Evolutionary conservation across 2,888 invertebrate genomes (phyloP).

Genomic region (Leuctra nigra): DNA sequence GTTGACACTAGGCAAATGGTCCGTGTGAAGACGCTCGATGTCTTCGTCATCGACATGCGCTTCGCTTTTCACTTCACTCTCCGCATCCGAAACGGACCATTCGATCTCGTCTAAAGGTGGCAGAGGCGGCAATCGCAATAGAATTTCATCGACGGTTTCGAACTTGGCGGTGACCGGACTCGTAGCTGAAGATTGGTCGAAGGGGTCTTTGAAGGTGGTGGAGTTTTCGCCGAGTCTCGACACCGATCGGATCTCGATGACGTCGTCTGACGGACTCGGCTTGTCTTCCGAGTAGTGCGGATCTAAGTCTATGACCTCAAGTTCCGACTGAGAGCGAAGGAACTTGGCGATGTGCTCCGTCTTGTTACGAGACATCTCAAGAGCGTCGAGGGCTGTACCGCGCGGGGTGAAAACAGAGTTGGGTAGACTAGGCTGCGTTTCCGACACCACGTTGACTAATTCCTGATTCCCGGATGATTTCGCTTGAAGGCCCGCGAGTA

Average conservation of each 20-base stretch:
- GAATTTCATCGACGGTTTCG: conserved; percentile 52
- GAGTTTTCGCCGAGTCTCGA: neutral
- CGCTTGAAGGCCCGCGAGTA: conserved; percentile 66
- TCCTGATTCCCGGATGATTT: conserved; percentile 36
- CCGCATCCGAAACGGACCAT: neutral
- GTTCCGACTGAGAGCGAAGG: conserved; percentile 33
- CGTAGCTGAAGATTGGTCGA: neutral
- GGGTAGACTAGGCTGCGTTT: conserved; percentile 31
- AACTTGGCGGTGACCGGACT: neutral
- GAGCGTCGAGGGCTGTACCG: conserved; percentile 23
- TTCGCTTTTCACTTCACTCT: conserved; percentile 1
- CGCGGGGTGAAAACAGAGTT: conserved; percentile 29
- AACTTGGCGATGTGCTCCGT: conserved; percentile 41
- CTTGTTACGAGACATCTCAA: conserved; percentile 38
- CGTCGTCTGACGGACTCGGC: conserved; percentile 33
- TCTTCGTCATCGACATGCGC: conserved; percentile 41
- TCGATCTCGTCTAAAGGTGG: neutral
- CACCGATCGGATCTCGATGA: conserved; percentile 21
- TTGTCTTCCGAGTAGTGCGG: conserved; percentile 48
- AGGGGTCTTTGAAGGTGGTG: neutral
- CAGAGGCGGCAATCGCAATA: conserved; percentile 59
- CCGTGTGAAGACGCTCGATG: conserved; percentile 39
- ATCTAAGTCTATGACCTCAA: conserved; percentile 43
- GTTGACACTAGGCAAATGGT: conserved; percentile 45
- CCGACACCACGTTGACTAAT: conserved; percentile 30